phyloP scores from a whole-genome alignment of 2,888 invertebrate genomes.

The Julus scandinavius region DNA sequence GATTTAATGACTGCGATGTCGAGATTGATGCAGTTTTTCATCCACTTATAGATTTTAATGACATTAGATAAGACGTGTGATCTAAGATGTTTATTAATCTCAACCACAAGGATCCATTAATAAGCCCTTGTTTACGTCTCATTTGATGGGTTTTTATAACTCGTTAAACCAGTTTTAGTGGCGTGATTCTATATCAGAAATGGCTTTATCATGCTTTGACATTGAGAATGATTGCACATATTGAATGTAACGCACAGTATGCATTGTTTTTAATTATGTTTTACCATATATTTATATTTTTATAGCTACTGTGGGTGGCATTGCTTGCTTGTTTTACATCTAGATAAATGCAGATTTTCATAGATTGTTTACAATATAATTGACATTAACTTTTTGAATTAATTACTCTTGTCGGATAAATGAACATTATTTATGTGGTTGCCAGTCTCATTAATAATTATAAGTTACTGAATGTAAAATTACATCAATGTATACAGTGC shows the following conservation, averaged over 20 bases:
- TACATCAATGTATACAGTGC: neutral
- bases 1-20: neutral
- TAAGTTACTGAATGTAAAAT: neutral
- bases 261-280: neutral
- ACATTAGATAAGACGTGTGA: neutral
- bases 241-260: neutral
- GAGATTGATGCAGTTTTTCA: neutral
- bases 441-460: neutral
- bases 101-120: neutral
- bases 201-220: neutral
- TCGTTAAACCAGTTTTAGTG: neutral
- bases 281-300: too few species aligned
- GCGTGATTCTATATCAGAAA: neutral
- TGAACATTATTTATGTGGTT: neutral
- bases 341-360: neutral
- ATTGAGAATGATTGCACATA: neutral
- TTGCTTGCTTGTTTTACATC: neutral
- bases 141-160: neutral
- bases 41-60: neutral
- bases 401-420: neutral
- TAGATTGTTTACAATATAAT: neutral
- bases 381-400: neutral
- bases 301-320: neutral
- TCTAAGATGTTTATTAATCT: constrained; percentile 15
- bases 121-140: neutral